Evolutionary conservation across 2,888 invertebrate genomes (phyloP), one percentile per base, ranked within the genome.

Genomic region (Hirtodrosophila alboralis): DNA sequence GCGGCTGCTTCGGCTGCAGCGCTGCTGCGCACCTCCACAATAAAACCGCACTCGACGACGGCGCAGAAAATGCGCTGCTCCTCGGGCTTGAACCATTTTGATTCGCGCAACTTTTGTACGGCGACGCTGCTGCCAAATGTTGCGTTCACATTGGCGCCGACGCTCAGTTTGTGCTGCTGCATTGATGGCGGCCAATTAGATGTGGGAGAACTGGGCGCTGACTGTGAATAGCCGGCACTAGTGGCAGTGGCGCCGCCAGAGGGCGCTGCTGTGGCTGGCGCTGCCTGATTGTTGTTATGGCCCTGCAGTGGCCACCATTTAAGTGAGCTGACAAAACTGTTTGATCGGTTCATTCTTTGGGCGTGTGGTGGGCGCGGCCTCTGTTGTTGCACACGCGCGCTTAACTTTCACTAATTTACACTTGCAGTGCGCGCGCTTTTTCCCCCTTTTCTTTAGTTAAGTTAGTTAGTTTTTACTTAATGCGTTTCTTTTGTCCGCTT

Each of bases 1-100:
- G 73, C 71, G 2, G 71, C 75, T 6, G 67, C 77, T 41, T 72
- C 49, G 26, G 76, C 65, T 9, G 86, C 86, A 41, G 93, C 92
- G 49, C 71, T 85, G 71, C 78, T 86, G 68, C 92, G 92, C 58
- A 93, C 92, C 89, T 95, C 94, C 67, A 95, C 92, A 75, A 95
- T 93, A 90, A 95, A 95, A 52, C 95, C 95, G 33, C 93, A 92
- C 90, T 94, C 94, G 84, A 94, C 92, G 56, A 94, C 94, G 51
- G 94, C 93, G 89, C 94, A 94, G 74, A 95, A 92, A 77, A 94
- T 93, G 81, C 93, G 93, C 87, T 93, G 92, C 91, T 95, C 94
- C 79, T 93, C 93, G 74, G 93, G 93, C 74, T 92, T 92, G 88
- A 95, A 94, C 95, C 95, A 95, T 92, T 95, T 95, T 65, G 94